Evolutionary conservation across 2,888 invertebrate genomes (phyloP).

Genomic region (Norana najaformis): DNA sequence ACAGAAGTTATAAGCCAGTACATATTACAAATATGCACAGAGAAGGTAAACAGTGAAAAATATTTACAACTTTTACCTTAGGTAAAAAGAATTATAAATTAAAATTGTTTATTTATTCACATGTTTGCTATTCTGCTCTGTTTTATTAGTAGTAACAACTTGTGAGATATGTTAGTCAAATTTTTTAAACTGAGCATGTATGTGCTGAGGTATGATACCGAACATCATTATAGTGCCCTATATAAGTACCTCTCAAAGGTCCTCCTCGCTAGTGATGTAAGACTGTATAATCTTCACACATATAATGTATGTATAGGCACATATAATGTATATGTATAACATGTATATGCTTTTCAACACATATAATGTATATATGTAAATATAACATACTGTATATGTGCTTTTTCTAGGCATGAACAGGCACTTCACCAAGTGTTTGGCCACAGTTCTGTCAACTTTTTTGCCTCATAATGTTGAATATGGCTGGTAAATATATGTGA

Average conservation of each 20-base stretch:
- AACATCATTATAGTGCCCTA: background rate
- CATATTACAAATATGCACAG: too few species aligned
- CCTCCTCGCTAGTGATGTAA: background rate
- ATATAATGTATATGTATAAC: too few species aligned
- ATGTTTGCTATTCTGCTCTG: background rate
- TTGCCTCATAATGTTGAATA: too few species aligned
- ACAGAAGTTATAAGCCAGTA: background rate
- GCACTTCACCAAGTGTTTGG: background rate
- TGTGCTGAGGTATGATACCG: background rate
- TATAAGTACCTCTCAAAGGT: background rate
- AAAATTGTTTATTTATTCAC: background rate
- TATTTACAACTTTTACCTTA: background rate
- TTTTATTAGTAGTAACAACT: background rate
- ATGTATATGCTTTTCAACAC: too few species aligned
- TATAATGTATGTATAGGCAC: too few species aligned
- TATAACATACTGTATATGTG: too few species aligned
- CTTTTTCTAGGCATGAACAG: background rate
- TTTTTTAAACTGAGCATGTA: background rate
- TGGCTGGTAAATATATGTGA: too few species aligned
- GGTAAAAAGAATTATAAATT: background rate
- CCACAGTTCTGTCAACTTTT: background rate
- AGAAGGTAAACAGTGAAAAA: background rate
- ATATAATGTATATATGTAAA: too few species aligned
- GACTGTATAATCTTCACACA: background rate
- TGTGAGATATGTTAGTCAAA: background rate